Evolutionary conservation across 2,888 invertebrate genomes (phyloP).

Genomic region (Physocephala rufipes): DNA sequence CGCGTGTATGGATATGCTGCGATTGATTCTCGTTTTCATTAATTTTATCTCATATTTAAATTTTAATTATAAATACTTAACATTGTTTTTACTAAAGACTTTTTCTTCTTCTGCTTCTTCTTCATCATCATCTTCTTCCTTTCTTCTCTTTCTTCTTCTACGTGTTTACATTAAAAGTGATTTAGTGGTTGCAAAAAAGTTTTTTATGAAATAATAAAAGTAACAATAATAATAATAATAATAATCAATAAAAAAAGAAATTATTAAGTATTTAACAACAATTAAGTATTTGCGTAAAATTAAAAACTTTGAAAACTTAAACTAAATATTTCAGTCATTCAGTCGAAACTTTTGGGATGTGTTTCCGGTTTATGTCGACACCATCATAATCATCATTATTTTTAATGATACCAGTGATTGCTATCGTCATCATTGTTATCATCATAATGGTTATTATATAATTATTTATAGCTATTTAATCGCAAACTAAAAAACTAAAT

Average conservation of each 20-base stretch:
- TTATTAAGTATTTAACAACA: conserved; percentile 32
- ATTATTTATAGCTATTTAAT: neutral
- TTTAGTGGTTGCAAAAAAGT: too few relatives aligned
- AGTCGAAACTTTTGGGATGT: conserved; percentile 62
- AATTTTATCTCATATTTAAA: too few relatives aligned
- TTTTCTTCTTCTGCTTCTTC: conserved; percentile 10
- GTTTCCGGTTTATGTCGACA: conserved; percentile 44
- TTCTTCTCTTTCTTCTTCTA: too few relatives aligned
- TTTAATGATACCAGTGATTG: too few relatives aligned
- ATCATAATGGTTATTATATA: neutral
- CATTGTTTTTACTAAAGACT: too few relatives aligned
- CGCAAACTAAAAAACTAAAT: neutral
- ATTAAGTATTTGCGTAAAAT: conserved; percentile 33
- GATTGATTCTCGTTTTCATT: too few relatives aligned
- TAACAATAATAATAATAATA: conserved; percentile 6
- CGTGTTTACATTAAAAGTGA: too few relatives aligned
- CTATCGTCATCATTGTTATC: conserved; percentile 14
- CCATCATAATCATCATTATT: conserved; percentile 13
- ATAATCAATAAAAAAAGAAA: too few relatives aligned
- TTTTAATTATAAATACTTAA: too few relatives aligned
- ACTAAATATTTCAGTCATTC: conserved; percentile 61
- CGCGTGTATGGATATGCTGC: too few relatives aligned
- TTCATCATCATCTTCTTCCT: too few relatives aligned
- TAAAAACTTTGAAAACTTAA: conserved; percentile 42
- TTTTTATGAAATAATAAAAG: neutral